Evolutionary conservation across 2,888 invertebrate species (phyloP).

Genomic region (Brassicogethes aeneus): DNA sequence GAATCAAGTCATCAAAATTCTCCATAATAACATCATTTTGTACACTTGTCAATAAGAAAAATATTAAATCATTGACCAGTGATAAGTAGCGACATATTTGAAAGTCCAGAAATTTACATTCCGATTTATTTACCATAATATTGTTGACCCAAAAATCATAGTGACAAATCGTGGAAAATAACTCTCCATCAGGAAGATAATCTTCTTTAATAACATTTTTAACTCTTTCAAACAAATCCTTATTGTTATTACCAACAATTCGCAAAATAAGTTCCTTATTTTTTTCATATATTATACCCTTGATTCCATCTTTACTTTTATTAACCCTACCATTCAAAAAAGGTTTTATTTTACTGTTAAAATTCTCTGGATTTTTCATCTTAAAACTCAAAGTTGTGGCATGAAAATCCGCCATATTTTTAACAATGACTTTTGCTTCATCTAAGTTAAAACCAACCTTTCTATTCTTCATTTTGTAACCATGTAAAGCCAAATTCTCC

Average conservation of each 20-base stretch:
- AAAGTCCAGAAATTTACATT: conserved; percentile 24
- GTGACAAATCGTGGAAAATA: conserved; percentile 45
- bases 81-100: conserved; percentile 21
- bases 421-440: conserved; percentile 38
- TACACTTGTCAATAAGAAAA: conserved; percentile 24
- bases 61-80: conserved; percentile 20
- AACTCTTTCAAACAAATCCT: background rate
- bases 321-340: background rate
- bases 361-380: conserved; percentile 33
- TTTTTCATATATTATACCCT: background rate
- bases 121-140: conserved; percentile 37
- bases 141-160: conserved; percentile 54
- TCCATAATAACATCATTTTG: conserved; percentile 6
- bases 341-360: conserved; percentile 31
- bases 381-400: conserved; percentile 46
- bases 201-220: background rate
- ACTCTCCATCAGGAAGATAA: conserved; percentile 23
- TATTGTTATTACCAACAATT: background rate
- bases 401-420: conserved; percentile 45
- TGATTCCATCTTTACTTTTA: background rate
- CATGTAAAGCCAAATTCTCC: conserved; percentile 43
- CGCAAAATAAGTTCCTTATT: background rate
- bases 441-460: conserved; percentile 39
- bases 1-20: background rate
- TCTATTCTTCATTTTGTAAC: conserved; percentile 41